Evolutionary conservation across 2,888 invertebrate species (phyloP), one percentile per base, ranked within the genome.

Genomic region (Platycheirus rosarum): DNA sequence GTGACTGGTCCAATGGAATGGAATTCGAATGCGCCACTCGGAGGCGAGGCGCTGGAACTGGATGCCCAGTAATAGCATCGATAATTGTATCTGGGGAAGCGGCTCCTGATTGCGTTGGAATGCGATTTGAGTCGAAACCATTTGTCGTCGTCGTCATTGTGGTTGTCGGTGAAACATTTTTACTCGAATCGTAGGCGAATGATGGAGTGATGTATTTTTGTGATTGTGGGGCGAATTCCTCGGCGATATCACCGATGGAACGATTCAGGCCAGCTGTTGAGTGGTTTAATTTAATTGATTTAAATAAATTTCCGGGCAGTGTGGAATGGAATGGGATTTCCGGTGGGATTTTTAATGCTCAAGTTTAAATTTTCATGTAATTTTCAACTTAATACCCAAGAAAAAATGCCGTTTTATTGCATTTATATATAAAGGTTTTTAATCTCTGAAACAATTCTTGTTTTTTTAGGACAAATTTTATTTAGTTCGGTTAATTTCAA

Each of bases 191-290:
- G 62, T 86, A 86, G 62, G 84, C 80, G 51, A 85, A 62, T 40
- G 86, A 84, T 76, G 86, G 86, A 49, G 87, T 88, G 71, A 86
- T 89, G 86, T 88, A 89, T 84, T 88, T 88, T 84, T 88, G 87
- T 62, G 87, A 85, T 73, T 86, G 86, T 66, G 86, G 85, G 44
- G 77, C 71, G 62, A 78, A 73, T 60, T 87, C 86, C 18, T 85
- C 85, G 57, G 85, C 84, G 44, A 88, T 87, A 73, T 92, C 92
- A 85, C 93, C 93, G 84, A 92, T 89, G 5, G 93, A 92, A 85
- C 93, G 92, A 84, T 93, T 91, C 85, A 93, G 93, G 79, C 92
- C 93, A 20, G 86, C 88, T 82, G 91, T 88, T 86, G 92, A 92
- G 74, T 35, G 65, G 49, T 20, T 51, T 32, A 32, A 32, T 32